These are phyloP conservation scores for Tragelaphus scriptus DNA, from an alignment of 2,113 vertebrate species.

Conservation along the genomic window DNA sequence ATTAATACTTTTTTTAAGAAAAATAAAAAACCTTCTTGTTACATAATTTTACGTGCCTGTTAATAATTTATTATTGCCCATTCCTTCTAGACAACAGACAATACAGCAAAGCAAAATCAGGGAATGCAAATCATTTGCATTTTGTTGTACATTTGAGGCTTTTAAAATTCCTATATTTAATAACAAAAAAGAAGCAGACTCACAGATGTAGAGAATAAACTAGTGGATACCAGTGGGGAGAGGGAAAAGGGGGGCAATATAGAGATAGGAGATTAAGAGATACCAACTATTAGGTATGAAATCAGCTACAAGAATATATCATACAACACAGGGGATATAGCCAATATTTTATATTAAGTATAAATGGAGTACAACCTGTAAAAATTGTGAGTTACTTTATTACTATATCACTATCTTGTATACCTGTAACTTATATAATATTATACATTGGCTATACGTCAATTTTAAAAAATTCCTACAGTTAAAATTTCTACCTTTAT, in stretches of 20 bases:
- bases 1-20: not conserved
- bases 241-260: not conserved
- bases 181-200: not conserved
- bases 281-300: not conserved
- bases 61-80: not conserved
- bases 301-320: not conserved
- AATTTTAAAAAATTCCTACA: not conserved
- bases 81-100: not conserved
- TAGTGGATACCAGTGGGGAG: not conserved
- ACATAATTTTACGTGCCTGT: not conserved
- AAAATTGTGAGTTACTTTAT: not conserved
- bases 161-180: not conserved
- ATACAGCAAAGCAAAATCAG: not conserved
- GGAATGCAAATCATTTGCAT: not conserved
- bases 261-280: not conserved
- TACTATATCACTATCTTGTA: not conserved
- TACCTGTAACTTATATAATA: not conserved
- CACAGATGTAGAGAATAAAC: not conserved
- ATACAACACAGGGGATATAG: not conserved
- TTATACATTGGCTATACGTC: rapidly evolving
- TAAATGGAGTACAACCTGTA: not conserved
- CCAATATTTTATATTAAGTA: not conserved
- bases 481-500: not conserved
- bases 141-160: not conserved
- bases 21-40: not conserved